Evolutionary conservation across 2,888 invertebrate genomes (phyloP).

Genomic region (Melangyna quadrimaculata): DNA sequence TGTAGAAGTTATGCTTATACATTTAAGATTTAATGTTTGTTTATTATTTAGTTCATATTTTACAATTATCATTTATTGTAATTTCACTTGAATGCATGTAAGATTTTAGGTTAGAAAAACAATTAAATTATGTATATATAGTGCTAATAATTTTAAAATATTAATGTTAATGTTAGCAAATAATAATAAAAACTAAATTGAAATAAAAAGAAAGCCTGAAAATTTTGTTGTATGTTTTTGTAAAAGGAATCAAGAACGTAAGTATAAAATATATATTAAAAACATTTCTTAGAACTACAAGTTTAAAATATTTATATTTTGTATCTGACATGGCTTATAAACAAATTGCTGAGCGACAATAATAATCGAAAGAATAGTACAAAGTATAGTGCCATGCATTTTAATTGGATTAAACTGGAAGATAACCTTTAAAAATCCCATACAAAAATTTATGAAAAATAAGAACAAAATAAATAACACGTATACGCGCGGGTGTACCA

Average conservation of each 20-base stretch:
- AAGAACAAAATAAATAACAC: too few relatives aligned
- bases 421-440: too few relatives aligned
- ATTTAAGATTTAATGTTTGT: conserved; percentile 17
- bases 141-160: conserved; percentile 46
- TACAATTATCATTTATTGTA: conserved; percentile 1
- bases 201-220: conserved; percentile 22
- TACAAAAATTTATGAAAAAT: too few relatives aligned
- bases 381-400: too few relatives aligned
- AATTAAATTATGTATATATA: conserved; percentile 36
- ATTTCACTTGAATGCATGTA: conserved; percentile 36
- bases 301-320: too few relatives aligned
- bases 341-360: too few relatives aligned
- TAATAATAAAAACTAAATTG: conserved; percentile 4
- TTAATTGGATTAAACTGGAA: too few relatives aligned
- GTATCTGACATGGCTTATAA: too few relatives aligned
- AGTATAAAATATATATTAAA: too few relatives aligned
- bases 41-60: not conserved
- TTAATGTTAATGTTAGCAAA: conserved; percentile 53
- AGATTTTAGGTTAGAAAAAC: conserved; percentile 11
- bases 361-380: too few relatives aligned
- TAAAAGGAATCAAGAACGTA: not conserved
- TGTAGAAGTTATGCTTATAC: not conserved
- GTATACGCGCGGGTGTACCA: too few relatives aligned
- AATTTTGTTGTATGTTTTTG: not conserved
- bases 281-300: too few relatives aligned